Evolutionary conservation across 2,113 vertebrate genomes (phyloP).

Genomic region (Bothrops jararaca): DNA sequence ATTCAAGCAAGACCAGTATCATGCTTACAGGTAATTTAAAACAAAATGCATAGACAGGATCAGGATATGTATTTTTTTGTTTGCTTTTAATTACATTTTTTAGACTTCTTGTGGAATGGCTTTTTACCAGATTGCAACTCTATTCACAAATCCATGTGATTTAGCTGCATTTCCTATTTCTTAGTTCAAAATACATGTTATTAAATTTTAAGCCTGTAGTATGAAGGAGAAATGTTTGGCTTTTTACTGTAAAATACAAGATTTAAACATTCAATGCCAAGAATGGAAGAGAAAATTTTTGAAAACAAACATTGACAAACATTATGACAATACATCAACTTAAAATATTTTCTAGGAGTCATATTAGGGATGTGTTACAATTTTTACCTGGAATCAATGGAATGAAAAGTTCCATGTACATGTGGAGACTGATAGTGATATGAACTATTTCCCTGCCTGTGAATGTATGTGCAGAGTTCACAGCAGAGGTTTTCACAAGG

Average conservation of each 20-base stretch:
- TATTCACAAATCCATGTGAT: background rate
- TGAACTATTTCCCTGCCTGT: background rate
- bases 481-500: background rate
- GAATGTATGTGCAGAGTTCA: background rate
- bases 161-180: background rate
- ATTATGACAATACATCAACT: background rate
- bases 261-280: background rate
- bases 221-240: background rate
- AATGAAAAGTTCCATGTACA: background rate
- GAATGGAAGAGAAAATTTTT: background rate
- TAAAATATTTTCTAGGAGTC: background rate
- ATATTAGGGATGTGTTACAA: background rate
- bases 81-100: background rate
- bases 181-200: background rate
- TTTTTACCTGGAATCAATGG: background rate
- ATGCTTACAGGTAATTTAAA: constrained; percentile 82
- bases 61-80: background rate
- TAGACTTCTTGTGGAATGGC: background rate
- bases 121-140: background rate
- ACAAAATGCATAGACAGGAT: background rate
- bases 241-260: background rate
- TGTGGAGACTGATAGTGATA: background rate
- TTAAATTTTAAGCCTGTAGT: background rate
- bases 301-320: background rate
- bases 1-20: constrained; percentile 76